Conservation (phyloP, 2,888 invertebrate species). For the Pinctada fucata region DNA sequence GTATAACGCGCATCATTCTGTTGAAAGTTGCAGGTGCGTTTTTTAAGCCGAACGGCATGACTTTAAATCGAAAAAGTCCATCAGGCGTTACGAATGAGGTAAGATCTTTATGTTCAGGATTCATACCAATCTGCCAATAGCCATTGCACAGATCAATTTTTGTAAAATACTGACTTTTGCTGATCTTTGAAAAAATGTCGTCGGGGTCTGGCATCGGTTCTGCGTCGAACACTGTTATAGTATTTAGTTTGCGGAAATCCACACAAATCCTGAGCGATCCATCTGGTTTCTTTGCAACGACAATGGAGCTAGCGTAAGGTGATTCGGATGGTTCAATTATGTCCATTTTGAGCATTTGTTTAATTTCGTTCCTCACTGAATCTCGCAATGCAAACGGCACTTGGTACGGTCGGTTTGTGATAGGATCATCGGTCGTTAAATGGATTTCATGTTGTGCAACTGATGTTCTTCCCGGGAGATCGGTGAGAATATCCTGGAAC, state of each 20-base stretch:
- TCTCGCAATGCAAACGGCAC: constrained; percentile 34
- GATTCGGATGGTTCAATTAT: constrained; percentile 43
- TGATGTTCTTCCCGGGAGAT: constrained; percentile 31
- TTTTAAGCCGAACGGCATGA: constrained; percentile 33
- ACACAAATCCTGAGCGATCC: constrained; percentile 41
- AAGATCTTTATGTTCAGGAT: constrained; percentile 1
- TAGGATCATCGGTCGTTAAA: constrained; percentile 29
- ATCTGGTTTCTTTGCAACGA: constrained; percentile 46
- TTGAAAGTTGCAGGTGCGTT: constrained; percentile 32
- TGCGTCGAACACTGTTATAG: constrained; percentile 45
- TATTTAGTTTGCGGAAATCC: constrained; percentile 48
- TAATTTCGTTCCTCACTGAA: constrained; percentile 32
- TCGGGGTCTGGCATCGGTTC: constrained; percentile 49
- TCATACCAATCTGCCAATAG: constrained; percentile 47
- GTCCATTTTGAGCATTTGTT: constrained; percentile 38
- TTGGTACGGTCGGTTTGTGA: constrained; percentile 34
- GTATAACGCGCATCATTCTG: constrained; percentile 32
- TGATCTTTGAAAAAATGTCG: constrained; percentile 33
- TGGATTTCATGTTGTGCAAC: constrained; percentile 24
- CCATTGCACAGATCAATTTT: constrained; percentile 45
- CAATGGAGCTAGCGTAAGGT: constrained; percentile 43
- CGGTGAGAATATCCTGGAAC: constrained; percentile 30
- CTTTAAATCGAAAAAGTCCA: constrained; percentile 19
- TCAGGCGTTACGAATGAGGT: constrained; percentile 39
- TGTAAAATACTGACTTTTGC: constrained; percentile 31